A percentile compares a stretch with the other conserved stretches of the same genome.
Conservation (phyloP, 2,797 vertebrate species). For the Megaceryle alcyon region DNA sequence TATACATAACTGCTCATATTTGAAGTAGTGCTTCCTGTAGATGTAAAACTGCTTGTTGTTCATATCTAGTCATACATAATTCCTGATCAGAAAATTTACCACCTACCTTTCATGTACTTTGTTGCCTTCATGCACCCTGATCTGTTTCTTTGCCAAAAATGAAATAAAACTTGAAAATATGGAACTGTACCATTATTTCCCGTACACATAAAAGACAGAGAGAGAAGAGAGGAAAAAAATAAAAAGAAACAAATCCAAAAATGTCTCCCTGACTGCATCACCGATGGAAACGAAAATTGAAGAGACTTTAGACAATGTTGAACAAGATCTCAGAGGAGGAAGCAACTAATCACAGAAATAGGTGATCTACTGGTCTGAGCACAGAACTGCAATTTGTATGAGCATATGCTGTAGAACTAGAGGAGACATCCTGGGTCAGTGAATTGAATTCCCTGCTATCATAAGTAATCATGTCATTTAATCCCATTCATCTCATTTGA, state of each 20-base stretch:
- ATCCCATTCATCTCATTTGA: constrained; percentile 64
- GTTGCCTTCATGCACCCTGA: neutral
- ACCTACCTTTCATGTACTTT: neutral
- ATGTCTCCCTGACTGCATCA: neutral
- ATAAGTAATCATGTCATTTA: constrained; percentile 66
- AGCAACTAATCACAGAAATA: neutral
- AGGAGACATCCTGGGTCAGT: constrained; percentile 59
- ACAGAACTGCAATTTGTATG: neutral
- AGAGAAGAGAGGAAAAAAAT: accelerated
- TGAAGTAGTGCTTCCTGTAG: neutral
- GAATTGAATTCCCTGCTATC: constrained; percentile 60
- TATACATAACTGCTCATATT: neutral
- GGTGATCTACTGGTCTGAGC: neutral
- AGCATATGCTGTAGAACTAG: constrained; percentile 39
- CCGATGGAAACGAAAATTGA: neutral
- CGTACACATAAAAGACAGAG: neutral
- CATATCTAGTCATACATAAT: neutral
- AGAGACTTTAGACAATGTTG: neutral
- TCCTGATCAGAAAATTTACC: neutral
- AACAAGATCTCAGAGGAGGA: neutral
- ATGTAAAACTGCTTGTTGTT: neutral
- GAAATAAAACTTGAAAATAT: neutral
- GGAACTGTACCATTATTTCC: neutral
- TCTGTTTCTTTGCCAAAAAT: neutral
- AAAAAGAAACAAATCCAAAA: neutral